A percentile compares a stretch with the other conserved stretches of the same genome.
Evolutionary conservation across 2,888 invertebrate genomes (phyloP).

Genomic region (Nowickia ferox): DNA sequence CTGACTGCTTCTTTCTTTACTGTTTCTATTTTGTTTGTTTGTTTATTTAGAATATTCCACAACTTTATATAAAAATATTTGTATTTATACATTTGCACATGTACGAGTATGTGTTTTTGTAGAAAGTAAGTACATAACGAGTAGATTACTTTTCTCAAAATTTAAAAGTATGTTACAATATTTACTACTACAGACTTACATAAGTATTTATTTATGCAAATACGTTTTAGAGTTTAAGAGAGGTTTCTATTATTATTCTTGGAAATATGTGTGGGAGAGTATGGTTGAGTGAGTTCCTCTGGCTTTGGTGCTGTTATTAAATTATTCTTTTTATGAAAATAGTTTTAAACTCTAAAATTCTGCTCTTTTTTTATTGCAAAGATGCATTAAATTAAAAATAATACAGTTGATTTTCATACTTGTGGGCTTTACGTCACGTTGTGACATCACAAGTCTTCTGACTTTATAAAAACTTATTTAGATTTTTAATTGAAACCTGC

Average conservation of each 20-base stretch:
- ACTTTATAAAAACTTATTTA: too few species aligned
- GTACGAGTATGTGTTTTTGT: background rate
- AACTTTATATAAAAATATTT: background rate
- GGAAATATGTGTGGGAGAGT: background rate
- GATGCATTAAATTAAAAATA: too few species aligned
- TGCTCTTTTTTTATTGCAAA: too few species aligned
- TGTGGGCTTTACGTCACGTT: too few species aligned
- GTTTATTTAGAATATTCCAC: background rate
- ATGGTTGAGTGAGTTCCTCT: slow-evolving; percentile 24
- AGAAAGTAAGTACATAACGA: background rate
- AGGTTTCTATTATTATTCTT: slow-evolving; percentile 34
- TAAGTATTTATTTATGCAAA: background rate
- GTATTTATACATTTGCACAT: background rate
- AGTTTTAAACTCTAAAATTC: slow-evolving; percentile 1
- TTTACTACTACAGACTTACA: slow-evolving; percentile 7
- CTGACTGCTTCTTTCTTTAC: slow-evolving; percentile 23
- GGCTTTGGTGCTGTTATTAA: slow-evolving; percentile 20
- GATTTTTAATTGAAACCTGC: too few species aligned
- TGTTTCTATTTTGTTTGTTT: background rate
- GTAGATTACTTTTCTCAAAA: background rate
- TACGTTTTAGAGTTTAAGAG: background rate
- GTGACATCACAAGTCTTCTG: too few species aligned
- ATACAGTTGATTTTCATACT: too few species aligned
- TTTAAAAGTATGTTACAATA: background rate
- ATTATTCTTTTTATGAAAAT: slow-evolving; percentile 38